Conservation (phyloP, 2,888 invertebrate species). For the Clunio marinus region DNA sequence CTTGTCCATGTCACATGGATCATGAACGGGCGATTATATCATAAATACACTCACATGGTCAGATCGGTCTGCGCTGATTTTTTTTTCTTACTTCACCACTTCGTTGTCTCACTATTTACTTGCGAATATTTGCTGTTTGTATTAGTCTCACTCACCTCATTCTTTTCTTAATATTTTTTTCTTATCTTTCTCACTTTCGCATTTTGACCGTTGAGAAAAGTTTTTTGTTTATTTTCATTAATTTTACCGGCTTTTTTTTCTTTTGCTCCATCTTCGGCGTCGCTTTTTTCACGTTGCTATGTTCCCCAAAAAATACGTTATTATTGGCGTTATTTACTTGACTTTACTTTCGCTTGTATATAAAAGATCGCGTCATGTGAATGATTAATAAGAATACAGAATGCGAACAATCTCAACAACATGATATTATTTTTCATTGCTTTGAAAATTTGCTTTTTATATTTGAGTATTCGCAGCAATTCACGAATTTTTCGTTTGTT, state of each 20-base stretch:
- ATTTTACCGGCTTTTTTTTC: slow-evolving; percentile 22
- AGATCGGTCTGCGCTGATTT: neutral
- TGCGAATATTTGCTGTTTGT: too few relatives aligned
- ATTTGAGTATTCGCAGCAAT: too few relatives aligned
- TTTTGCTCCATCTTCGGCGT: neutral
- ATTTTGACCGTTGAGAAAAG: slow-evolving; percentile 34
- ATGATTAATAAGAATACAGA: slow-evolving; percentile 35
- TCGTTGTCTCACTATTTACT: neutral
- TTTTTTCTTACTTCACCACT: neutral
- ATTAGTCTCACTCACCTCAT: neutral
- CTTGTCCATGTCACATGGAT: neutral
- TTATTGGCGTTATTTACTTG: slow-evolving; percentile 1
- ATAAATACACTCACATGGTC: slow-evolving; percentile 9
- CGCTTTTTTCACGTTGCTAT: slow-evolving; percentile 10
- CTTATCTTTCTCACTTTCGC: slow-evolving; percentile 29
- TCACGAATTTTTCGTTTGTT: neutral
- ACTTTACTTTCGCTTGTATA: neutral
- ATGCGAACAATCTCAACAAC: too few relatives aligned
- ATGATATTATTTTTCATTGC: too few relatives aligned
- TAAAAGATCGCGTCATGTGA: neutral
- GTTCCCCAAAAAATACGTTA: neutral
- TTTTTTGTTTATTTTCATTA: slow-evolving; percentile 33
- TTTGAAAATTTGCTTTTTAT: too few relatives aligned
- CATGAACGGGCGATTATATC: neutral
- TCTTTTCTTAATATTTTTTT: slow-evolving; percentile 1